A percentile compares a stretch with the other conserved stretches of the same genome.
Conservation (phyloP, 2,113 vertebrate genomes). For the Lipotes vexillifer region DNA sequence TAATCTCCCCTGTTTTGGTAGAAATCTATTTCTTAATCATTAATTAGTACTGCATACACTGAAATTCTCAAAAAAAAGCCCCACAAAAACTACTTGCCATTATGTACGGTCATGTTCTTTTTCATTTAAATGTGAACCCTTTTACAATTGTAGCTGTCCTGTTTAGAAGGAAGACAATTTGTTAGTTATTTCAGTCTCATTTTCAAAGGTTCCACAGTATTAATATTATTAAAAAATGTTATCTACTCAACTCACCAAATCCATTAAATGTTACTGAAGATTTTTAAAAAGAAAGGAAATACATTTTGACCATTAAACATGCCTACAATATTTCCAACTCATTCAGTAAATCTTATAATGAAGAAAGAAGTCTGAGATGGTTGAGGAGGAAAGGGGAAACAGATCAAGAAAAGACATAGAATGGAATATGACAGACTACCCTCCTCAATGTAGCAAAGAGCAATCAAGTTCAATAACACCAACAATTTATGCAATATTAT, state of each 20-base stretch:
- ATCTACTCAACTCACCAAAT: neutral
- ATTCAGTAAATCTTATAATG: neutral
- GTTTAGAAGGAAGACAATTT: neutral
- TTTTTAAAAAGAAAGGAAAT: neutral
- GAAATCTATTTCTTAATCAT: neutral
- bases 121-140: neutral
- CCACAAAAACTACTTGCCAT: neutral
- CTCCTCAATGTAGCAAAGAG: neutral
- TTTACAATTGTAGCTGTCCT: neutral
- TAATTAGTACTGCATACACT: neutral
- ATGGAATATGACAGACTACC: neutral
- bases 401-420: neutral
- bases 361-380: neutral
- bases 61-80: neutral
- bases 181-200: neutral
- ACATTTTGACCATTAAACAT: neutral
- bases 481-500: neutral
- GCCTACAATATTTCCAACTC: neutral
- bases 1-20: neutral
- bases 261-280: neutral
- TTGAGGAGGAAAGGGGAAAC: neutral
- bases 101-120: neutral
- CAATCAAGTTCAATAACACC: neutral
- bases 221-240: neutral
- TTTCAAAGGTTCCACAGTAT: neutral